A percentile compares a stretch with the other conserved stretches of the same genome.
These are phyloP conservation scores for Drosophila orena DNA, from an alignment of 1,140 invertebrate genomes.

Conservation along the genomic window DNA sequence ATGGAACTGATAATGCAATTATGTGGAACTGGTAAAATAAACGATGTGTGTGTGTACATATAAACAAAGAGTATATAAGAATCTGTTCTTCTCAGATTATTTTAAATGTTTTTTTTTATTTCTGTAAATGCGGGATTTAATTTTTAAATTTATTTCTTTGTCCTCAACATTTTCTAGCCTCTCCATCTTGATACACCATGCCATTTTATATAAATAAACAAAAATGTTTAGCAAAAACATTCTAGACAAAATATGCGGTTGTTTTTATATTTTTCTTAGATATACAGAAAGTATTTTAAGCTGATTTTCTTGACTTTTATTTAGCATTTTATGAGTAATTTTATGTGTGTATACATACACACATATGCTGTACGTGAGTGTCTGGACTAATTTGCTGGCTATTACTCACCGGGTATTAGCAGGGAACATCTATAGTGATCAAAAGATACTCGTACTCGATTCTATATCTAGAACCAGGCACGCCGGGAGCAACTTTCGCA, in stretches of 20 bases:
- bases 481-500: neutral
- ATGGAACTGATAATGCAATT: constrained; percentile 47
- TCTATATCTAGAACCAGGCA: constrained; percentile 8
- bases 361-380: constrained; percentile 25
- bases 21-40: constrained; percentile 33
- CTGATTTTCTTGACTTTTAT: neutral
- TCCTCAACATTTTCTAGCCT: constrained; percentile 42
- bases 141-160: constrained; percentile 58
- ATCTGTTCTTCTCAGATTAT: constrained; percentile 3
- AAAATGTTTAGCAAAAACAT: constrained; percentile 11
- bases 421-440: constrained; percentile 18
- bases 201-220: constrained; percentile 37
- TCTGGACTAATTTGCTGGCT: constrained; percentile 31
- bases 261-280: constrained; percentile 12
- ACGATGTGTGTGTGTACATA: constrained; percentile 9
- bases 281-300: constrained; percentile 25
- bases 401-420: constrained; percentile 44
- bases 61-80: neutral
- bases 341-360: constrained; percentile 18
- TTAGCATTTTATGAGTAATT: constrained; percentile 35
- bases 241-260: constrained; percentile 13
- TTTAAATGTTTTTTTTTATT: constrained; percentile 12
- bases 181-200: neutral
- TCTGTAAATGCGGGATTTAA: constrained; percentile 4
- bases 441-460: constrained; percentile 4